These are phyloP conservation scores for Rhagologus leucostigma DNA, from an alignment of 2,113 vertebrate species.

Conservation along the genomic window DNA sequence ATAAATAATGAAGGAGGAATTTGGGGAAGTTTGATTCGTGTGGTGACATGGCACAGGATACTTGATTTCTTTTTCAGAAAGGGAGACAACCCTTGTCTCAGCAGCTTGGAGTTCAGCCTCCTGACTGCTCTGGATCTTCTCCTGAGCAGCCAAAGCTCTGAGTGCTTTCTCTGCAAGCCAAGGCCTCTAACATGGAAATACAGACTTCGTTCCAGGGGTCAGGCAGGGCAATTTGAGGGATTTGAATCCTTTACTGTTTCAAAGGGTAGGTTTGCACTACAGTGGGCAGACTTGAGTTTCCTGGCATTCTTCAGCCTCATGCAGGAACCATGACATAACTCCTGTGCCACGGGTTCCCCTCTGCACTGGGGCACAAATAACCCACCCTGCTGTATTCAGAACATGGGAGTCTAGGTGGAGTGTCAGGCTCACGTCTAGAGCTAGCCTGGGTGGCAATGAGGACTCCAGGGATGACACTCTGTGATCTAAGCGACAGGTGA, in stretches of 20 bases:
- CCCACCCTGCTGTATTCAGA: neutral
- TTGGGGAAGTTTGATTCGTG: neutral
- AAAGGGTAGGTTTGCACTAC: neutral
- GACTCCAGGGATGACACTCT: neutral
- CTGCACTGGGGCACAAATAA: neutral
- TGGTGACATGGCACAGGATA: neutral
- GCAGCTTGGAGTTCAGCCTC: neutral
- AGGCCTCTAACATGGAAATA: neutral
- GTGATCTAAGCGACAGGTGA: neutral
- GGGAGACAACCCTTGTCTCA: neutral
- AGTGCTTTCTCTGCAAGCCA: neutral
- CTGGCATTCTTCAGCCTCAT: neutral
- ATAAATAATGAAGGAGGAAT: neutral
- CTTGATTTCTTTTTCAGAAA: neutral
- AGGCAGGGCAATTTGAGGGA: neutral
- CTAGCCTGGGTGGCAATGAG: neutral
- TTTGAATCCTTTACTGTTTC: neutral
- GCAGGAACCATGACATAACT: neutral
- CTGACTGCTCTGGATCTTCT: neutral
- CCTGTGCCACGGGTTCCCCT: fast-evolving
- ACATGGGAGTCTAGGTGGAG: neutral
- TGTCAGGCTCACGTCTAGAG: neutral
- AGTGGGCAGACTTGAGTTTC: neutral
- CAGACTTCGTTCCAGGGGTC: neutral
- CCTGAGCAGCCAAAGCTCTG: neutral